Evolutionary conservation across 2,888 invertebrate species (phyloP), one percentile per base, ranked within the genome.

Genomic region (Glyphotaelius pellucidus): DNA sequence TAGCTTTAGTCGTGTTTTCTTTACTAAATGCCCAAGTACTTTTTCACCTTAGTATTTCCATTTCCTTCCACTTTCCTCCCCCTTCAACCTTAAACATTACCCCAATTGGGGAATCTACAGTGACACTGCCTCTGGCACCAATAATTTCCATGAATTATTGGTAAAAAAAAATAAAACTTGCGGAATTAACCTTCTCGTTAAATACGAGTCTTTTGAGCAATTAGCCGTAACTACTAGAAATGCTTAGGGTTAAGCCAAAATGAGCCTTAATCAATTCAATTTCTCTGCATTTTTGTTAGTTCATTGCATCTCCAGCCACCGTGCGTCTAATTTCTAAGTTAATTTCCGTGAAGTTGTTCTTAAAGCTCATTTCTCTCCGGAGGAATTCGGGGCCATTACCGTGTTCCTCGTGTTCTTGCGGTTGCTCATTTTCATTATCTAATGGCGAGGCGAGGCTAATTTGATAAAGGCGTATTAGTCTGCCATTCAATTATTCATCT

Each of bases 381-480:
- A 80, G 88, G 86, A 80, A 86, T 91, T 88, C 88, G 32, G 80
- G 19, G 67, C 89, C 81, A 52, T 89, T 91, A 84, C 52, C 89
- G 30, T 15, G 67, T 81, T 31, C 79, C 86, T 81, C 47, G 67
- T 67, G 67, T 91, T 81, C 79, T 80, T 83, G 35, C 19, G 84
- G 83, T 89, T 89, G 38, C 89, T 91, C 89, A 86, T 91, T 91
- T 90, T 91, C 91, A 91, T 91, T 91, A 91, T 86, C 91, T 91
- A 90, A 91, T 90, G 91, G 91, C 91, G 81, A 42, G 83, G 52
- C 67, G 42, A 83, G 35, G 47, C 91, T 92, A 85, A 92, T 92
- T 92, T 87, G 85, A 92, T 92, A 91, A 92, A 89, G 91, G 30
- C 90, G 80, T 91, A 92, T 91, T 90, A 89, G 89, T 52, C 85